Percentiles rank a stretch among this genome's conserved stretches.
Conservation (phyloP, 2,888 invertebrate species). For the Branchipolynoe longqiensis region DNA sequence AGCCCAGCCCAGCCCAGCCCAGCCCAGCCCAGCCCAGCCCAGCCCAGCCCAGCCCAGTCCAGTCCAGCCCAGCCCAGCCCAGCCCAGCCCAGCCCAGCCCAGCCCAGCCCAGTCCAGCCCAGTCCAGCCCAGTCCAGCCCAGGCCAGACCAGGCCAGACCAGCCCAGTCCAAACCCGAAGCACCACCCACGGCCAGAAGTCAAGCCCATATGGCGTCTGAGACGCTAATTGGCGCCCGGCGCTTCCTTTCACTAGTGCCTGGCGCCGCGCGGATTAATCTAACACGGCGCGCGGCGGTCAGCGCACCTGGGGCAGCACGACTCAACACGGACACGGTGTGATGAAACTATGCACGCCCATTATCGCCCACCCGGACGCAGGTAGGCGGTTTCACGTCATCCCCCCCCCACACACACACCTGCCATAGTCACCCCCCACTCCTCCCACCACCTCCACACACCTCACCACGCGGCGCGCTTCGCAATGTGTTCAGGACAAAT, state of each 20-base stretch:
- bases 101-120: no score
- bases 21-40: no score
- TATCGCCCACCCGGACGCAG: neutral
- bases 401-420: neutral
- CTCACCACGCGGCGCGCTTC: neutral
- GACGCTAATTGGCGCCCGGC: neutral
- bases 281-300: neutral
- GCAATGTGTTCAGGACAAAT: constrained; percentile 27
- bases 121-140: no score
- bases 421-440: neutral
- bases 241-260: neutral
- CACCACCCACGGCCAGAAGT: constrained; percentile 12
- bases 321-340: neutral
- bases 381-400: constrained; percentile 8
- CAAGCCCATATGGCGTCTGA: constrained; percentile 37
- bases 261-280: constrained; percentile 39
- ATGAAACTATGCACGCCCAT: neutral
- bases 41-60: no score
- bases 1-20: no score
- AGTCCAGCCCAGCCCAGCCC: no score
- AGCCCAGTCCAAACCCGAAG: no score
- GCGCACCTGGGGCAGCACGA: neutral
- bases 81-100: no score
- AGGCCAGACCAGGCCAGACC: no score
- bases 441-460: neutral